Conservation (phyloP, 2,797 vertebrate species). For the Harpagifer antarcticus region DNA sequence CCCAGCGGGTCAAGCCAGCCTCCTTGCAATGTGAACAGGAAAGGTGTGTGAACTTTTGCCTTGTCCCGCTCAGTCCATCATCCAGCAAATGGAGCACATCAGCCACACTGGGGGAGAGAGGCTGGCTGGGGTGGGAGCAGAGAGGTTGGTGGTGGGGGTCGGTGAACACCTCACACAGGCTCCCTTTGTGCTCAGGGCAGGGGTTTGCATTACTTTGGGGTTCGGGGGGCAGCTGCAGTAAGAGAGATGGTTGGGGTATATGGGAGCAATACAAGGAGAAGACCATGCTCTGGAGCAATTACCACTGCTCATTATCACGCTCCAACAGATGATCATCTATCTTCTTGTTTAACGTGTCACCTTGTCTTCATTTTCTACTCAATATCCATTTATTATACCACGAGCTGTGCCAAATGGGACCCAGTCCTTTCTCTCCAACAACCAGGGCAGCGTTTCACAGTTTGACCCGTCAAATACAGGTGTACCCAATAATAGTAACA, state of each 20-base stretch:
- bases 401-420: conserved; percentile 72
- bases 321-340: conserved; percentile 89
- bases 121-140: conserved; percentile 35
- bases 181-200: conserved; percentile 91
- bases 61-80: conserved; percentile 91
- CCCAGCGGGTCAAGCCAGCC: conserved; percentile 83
- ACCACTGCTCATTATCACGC: conserved; percentile 90
- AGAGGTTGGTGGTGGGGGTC: conserved; percentile 55
- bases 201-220: conserved; percentile 85
- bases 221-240: conserved; percentile 56
- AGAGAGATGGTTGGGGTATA: conserved; percentile 46
- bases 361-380: conserved; percentile 91
- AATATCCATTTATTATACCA: conserved; percentile 88
- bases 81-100: conserved; percentile 96
- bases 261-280: conserved; percentile 56
- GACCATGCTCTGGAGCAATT: conserved; percentile 86
- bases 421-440: conserved; percentile 74
- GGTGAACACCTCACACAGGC: conserved; percentile 84
- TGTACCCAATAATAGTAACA: conserved; percentile 25
- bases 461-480: conserved; percentile 17
- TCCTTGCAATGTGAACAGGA: conserved; percentile 92
- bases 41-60: conserved; percentile 97
- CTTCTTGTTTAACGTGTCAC: conserved; percentile 89
- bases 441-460: conserved; percentile 79
- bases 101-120: conserved; percentile 75